These are phyloP conservation scores for Clarias pachynema DNA, from an alignment of 2,797 vertebrate species.

Conservation along the genomic window DNA sequence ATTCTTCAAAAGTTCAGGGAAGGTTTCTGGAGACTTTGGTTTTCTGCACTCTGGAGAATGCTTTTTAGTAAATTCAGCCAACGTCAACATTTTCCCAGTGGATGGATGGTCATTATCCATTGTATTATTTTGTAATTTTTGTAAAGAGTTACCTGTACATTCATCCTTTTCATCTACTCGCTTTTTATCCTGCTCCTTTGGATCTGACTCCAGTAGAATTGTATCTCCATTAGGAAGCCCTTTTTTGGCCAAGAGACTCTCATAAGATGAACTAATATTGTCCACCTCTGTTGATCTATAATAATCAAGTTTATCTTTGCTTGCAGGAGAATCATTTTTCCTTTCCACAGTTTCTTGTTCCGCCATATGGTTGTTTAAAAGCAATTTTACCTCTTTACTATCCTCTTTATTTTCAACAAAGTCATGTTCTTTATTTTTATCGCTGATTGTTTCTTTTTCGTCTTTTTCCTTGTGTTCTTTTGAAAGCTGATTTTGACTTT, in stretches of 20 bases:
- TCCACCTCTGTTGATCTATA: constrained; percentile 31
- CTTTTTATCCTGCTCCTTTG: constrained; percentile 28
- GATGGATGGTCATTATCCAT: background rate
- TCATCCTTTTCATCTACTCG: constrained; percentile 17
- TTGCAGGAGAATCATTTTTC: constrained; percentile 14
- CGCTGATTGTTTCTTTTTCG: constrained; percentile 12
- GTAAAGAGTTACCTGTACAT: background rate
- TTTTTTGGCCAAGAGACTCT: constrained; percentile 54
- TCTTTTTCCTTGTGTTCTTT: constrained; percentile 20
- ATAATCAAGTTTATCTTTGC: constrained; percentile 27
- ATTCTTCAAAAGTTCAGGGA: constrained; percentile 18
- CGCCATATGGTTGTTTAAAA: background rate
- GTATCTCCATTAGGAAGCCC: constrained; percentile 37
- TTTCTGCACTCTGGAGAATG: constrained; percentile 19
- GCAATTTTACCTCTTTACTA: constrained; percentile 18
- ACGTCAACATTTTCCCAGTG: constrained; percentile 7
- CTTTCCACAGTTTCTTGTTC: constrained; percentile 32
- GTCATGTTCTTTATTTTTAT: constrained; percentile 32
- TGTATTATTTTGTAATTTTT: constrained; percentile 20
- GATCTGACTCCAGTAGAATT: constrained; percentile 24
- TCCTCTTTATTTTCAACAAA: constrained; percentile 16
- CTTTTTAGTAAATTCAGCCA: constrained; percentile 2
- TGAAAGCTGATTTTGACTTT: constrained; percentile 29
- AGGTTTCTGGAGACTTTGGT: constrained; percentile 1
- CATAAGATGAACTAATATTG: constrained; percentile 46